Conservation (phyloP, 2,113 vertebrate genomes). For the Hyperoodon ampullatus region DNA sequence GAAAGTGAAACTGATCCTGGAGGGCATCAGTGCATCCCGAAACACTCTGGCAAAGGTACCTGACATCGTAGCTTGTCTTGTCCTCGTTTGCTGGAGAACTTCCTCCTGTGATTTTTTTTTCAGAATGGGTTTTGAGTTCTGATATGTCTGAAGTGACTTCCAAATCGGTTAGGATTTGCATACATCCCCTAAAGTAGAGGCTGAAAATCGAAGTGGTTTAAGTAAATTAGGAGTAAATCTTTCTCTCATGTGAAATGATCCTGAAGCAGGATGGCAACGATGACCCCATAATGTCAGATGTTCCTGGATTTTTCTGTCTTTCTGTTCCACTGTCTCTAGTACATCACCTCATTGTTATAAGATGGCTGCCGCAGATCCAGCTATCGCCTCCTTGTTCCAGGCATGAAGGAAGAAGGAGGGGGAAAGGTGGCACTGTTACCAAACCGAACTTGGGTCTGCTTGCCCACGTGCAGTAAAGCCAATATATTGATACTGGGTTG, state of each 20-base stretch:
- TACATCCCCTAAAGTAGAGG: accelerated
- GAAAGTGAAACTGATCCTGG: conserved; percentile 87
- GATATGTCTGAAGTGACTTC: background rate
- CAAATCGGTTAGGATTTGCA: background rate
- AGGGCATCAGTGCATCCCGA: conserved; percentile 84
- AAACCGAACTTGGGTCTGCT: background rate
- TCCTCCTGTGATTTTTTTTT: background rate
- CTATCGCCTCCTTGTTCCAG: background rate
- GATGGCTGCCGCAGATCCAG: conserved; percentile 17
- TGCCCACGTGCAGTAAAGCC: background rate
- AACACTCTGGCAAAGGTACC: conserved; percentile 82
- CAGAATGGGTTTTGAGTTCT: background rate
- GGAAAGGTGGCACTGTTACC: background rate
- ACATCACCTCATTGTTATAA: background rate
- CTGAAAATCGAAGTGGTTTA: background rate
- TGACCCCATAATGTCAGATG: background rate
- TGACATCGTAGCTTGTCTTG: accelerated
- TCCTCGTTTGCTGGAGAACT: background rate
- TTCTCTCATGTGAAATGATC: background rate
- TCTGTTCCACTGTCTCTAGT: background rate
- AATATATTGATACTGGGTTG: background rate
- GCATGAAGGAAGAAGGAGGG: background rate
- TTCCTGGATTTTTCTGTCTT: background rate
- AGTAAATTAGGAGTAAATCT: background rate
- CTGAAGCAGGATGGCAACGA: background rate